phyloP scores from a whole-genome alignment of 2,113 vertebrate genomes.

The Prunella himalayana region DNA sequence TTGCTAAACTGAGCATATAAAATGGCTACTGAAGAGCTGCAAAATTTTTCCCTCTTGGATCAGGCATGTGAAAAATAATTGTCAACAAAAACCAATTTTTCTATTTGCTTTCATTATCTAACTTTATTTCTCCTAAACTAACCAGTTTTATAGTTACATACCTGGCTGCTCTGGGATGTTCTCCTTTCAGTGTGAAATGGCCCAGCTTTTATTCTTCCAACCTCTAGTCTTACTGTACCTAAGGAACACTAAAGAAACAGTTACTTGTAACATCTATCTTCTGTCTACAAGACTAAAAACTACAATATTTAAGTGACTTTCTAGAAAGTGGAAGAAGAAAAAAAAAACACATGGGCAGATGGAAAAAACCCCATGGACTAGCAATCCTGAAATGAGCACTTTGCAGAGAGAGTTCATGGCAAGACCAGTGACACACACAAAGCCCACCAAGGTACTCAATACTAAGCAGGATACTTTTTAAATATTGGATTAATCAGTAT shows the following conservation, averaged over 20 bases:
- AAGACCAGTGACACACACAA: not conserved
- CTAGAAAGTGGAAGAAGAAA: not conserved
- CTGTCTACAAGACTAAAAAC: not conserved
- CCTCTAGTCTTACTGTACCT: constrained; percentile 88
- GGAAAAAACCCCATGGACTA: not conserved
- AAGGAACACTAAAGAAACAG: constrained; percentile 81
- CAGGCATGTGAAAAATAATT: not conserved
- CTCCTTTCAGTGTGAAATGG: constrained; percentile 92
- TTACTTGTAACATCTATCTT: not conserved
- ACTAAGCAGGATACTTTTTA: not conserved
- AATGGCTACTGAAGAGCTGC: not conserved
- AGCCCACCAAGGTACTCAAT: not conserved
- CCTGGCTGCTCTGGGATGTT: constrained; percentile 90
- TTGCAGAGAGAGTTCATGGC: not conserved
- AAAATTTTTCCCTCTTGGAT: not conserved
- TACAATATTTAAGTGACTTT: not conserved
- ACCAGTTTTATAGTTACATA: constrained; percentile 45
- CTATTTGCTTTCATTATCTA: not conserved
- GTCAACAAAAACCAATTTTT: not conserved
- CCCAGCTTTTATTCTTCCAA: constrained; percentile 90
- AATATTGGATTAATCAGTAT: not conserved
- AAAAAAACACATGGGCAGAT: not conserved
- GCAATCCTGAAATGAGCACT: not conserved
- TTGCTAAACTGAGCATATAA: not conserved
- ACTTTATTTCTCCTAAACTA: not conserved